These are phyloP conservation scores for human (Homo sapiens) DNA, from an alignment of 2,113 vertebrate genomes.

Conservation along the genomic window GRCh38 chr14:32932001-32932500, in stretches of 20 bases:
- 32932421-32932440: neutral
- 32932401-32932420: neutral
- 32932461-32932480: neutral
- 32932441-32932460: neutral
- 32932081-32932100: neutral
- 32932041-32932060: neutral
- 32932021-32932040: neutral
- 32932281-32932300: neutral
- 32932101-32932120: neutral
- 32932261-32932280: neutral
- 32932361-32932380: neutral
- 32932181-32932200: neutral
- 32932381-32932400: neutral
- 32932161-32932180: neutral
- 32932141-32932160: neutral
- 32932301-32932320: neutral
- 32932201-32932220: neutral
- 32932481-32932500: neutral
- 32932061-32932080: neutral
- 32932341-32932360: neutral
- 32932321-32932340: neutral
- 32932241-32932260: constrained; percentile 1
- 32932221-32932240: neutral
- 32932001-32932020: neutral
- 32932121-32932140: neutral